Conservation (phyloP, 2,797 vertebrate genomes). For the Rhinoraja longicauda region DNA sequence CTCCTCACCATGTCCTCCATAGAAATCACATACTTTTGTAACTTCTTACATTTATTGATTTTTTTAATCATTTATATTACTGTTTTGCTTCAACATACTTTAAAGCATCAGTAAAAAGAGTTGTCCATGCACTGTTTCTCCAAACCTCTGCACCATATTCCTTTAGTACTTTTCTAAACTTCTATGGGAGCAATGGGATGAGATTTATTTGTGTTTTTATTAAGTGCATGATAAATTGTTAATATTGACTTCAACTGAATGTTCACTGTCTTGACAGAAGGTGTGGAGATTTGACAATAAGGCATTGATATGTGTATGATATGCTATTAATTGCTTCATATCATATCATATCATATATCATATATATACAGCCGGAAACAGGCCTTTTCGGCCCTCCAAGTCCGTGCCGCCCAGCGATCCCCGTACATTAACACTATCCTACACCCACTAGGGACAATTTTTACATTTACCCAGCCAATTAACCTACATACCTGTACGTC, state of each 20-base stretch:
- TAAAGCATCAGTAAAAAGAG: background rate
- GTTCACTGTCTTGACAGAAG: background rate
- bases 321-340: background rate
- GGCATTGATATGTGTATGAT: background rate
- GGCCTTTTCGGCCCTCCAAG: no score
- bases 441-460: no score
- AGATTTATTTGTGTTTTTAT: background rate
- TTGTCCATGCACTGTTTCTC: background rate
- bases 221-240: background rate
- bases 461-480: no score
- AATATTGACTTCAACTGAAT: background rate
- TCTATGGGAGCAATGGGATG: background rate
- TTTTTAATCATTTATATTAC: background rate
- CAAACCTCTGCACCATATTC: background rate
- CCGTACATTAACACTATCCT: no score
- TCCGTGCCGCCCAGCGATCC: no score
- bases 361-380: no score
- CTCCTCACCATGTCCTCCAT: background rate
- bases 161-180: background rate
- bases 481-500: no score
- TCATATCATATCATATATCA: no score
- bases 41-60: background rate
- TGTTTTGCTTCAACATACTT: background rate
- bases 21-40: background rate
- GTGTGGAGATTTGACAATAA: background rate